Evolutionary conservation across 2,113 vertebrate genomes (phyloP).

Genomic region (Orientallactaga bullata): DNA sequence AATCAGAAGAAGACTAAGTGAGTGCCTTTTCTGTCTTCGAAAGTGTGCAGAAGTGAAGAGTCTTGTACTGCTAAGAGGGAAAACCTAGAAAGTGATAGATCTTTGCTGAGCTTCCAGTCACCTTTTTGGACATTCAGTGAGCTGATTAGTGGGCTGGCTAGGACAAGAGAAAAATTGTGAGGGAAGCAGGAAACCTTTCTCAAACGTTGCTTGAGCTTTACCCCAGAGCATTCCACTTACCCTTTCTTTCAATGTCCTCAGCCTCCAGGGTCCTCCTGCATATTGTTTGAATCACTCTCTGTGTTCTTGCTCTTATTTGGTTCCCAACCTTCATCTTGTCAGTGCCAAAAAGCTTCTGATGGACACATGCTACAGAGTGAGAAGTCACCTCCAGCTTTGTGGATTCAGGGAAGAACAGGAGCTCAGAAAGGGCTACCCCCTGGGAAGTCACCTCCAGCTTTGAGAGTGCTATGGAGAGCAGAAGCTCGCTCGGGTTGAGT

Average conservation of each 20-base stretch:
- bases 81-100: not conserved
- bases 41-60: not conserved
- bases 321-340: not conserved
- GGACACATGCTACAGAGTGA: not conserved
- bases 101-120: not conserved
- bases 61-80: not conserved
- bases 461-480: not conserved
- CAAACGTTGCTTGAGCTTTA: not conserved
- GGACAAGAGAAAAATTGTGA: not conserved
- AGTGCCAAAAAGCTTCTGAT: not conserved
- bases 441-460: not conserved
- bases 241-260: not conserved
- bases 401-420: not conserved
- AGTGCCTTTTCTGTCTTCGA: not conserved
- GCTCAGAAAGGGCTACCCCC: not conserved
- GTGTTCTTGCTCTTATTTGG: not conserved
- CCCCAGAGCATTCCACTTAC: not conserved
- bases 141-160: too few species aligned
- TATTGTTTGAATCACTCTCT: not conserved
- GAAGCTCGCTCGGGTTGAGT: not conserved
- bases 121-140: not conserved
- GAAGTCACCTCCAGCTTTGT: not conserved
- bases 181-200: not conserved
- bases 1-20: not conserved
- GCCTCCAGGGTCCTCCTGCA: not conserved